These are phyloP conservation scores for Gasteruption jaculator DNA, from an alignment of 2,888 invertebrate species.

Conservation along the genomic window DNA sequence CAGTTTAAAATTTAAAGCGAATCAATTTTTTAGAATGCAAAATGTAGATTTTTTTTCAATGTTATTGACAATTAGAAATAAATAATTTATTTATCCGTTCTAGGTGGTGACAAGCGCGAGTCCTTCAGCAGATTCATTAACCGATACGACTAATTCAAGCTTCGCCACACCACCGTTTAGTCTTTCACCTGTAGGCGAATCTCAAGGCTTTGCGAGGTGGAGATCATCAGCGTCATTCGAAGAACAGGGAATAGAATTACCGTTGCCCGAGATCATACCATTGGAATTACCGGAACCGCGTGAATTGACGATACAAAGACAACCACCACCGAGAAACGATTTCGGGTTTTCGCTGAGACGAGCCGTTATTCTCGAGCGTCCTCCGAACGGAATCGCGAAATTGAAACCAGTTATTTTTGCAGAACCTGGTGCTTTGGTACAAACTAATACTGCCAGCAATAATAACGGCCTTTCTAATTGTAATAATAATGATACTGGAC, in stretches of 20 bases:
- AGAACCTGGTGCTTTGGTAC: slow-evolving; percentile 77
- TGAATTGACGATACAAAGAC: slow-evolving; percentile 70
- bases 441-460: too few relatives aligned
- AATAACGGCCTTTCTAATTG: too few relatives aligned
- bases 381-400: slow-evolving; percentile 53
- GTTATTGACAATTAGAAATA: too few relatives aligned
- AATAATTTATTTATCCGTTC: slow-evolving; percentile 1
- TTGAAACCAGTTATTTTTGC: slow-evolving; percentile 81
- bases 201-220: slow-evolving; percentile 77
- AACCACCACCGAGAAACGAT: slow-evolving; percentile 81
- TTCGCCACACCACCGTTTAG: slow-evolving; percentile 86
- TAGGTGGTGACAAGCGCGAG: slow-evolving; percentile 74
- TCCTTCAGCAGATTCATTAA: slow-evolving; percentile 79
- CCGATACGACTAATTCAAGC: slow-evolving; percentile 82
- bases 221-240: slow-evolving; percentile 74
- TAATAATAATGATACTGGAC: slow-evolving; percentile 68
- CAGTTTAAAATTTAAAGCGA: background rate
- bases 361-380: slow-evolving; percentile 76
- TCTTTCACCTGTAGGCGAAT: slow-evolving; percentile 79
- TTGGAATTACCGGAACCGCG: slow-evolving; percentile 70
- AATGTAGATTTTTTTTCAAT: too few relatives aligned
- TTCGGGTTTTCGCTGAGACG: slow-evolving; percentile 91
- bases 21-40: too few relatives aligned
- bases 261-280: slow-evolving; percentile 67
- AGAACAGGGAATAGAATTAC: slow-evolving; percentile 62